Evolutionary conservation across 2,113 vertebrate genomes (phyloP).

Genomic region (Aegithalos caudatus): DNA sequence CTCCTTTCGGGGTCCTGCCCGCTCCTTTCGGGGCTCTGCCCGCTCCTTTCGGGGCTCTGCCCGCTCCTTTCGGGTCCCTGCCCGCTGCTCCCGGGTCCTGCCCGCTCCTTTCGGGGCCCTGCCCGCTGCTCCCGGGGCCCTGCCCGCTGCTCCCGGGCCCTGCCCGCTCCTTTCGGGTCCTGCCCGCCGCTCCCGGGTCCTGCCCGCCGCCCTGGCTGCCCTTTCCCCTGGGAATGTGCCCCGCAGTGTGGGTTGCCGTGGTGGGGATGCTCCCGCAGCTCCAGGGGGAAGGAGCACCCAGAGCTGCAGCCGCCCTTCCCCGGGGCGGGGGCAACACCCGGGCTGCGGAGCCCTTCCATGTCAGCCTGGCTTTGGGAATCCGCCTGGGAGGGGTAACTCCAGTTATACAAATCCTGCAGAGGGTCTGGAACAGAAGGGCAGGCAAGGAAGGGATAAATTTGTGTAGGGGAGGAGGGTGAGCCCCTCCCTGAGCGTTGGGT

Average conservation of each 20-base stretch:
- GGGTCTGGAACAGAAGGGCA: background rate
- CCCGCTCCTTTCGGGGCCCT: no score
- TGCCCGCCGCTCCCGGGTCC: no score
- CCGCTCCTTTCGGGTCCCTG: no score
- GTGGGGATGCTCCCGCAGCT: fast-evolving
- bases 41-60: no score
- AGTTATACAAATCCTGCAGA: background rate
- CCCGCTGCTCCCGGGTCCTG: no score
- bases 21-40: no score
- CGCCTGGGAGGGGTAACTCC: fast-evolving
- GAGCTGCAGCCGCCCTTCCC: no score
- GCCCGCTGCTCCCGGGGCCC: no score
- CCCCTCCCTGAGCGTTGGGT: background rate
- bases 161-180: no score
- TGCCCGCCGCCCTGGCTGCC: no score
- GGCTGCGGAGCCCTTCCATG: background rate
- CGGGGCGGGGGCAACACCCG: fast-evolving
- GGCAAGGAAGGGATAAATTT: background rate
- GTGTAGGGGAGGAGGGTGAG: fast-evolving
- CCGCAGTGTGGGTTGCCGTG: fast-evolving
- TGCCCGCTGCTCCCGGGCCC: no score
- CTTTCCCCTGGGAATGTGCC: background rate
- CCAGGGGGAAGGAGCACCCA: background rate
- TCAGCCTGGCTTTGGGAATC: background rate
- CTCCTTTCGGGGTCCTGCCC: no score